phyloP scores from a whole-genome alignment of 2,797 vertebrate species.

The Agapornis canus region DNA sequence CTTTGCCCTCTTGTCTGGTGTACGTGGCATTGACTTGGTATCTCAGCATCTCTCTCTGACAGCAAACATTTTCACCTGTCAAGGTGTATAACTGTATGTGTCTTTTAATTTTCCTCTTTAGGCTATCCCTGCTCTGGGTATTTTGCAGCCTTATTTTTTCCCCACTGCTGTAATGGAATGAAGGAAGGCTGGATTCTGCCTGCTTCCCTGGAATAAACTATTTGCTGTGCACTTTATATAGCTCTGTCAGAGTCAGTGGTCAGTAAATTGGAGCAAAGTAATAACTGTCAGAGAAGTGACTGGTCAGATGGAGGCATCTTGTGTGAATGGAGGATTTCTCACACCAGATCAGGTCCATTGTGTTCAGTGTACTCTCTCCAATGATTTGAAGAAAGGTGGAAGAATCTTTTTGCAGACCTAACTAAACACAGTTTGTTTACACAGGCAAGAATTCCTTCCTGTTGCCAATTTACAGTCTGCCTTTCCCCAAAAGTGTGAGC shows the following conservation, averaged over 20 bases:
- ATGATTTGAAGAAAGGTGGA: neutral
- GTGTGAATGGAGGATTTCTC: neutral
- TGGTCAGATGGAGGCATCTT: conserved; percentile 25
- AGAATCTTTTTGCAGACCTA: neutral
- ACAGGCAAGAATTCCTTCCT: neutral
- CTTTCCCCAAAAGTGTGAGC: neutral
- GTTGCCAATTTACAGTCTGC: neutral
- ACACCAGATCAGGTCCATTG: neutral
- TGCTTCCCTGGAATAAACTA: conserved; percentile 52
- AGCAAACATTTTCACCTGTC: conserved; percentile 71
- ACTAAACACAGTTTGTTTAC: neutral
- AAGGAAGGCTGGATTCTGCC: conserved; percentile 45
- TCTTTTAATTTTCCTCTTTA: conserved; percentile 53
- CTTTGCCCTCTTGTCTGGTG: conserved; percentile 10
- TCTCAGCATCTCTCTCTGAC: conserved; percentile 61
- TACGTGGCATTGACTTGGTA: conserved; percentile 35
- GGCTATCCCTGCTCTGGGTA: neutral
- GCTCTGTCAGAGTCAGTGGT: conserved; percentile 39
- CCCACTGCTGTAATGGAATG: conserved; percentile 23
- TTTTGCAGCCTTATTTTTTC: neutral
- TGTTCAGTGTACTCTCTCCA: neutral
- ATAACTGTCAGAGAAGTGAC: conserved; percentile 40
- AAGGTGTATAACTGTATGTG: conserved; percentile 43
- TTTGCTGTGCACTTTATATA: conserved; percentile 40
- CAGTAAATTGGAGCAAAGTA: conserved; percentile 56